These are phyloP conservation scores for Gastracanthus pulcherrimus DNA, from an alignment of 2,888 invertebrate genomes.

Conservation along the genomic window DNA sequence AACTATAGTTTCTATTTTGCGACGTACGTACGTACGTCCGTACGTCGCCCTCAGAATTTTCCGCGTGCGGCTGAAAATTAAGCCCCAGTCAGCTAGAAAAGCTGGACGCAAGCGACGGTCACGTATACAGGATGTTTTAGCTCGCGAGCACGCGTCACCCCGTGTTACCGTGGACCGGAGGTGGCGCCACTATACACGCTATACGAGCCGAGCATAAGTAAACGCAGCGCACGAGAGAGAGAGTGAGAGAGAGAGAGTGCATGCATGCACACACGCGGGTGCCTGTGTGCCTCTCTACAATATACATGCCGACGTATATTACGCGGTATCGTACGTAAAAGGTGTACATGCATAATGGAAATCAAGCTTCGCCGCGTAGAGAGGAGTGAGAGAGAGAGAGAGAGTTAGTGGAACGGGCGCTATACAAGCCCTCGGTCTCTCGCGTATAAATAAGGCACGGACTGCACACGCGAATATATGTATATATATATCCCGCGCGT, in stretches of 20 bases:
- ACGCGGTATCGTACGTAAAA: constrained; percentile 53
- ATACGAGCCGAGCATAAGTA: constrained; percentile 56
- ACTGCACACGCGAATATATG: not conserved
- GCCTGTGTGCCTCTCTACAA: too few species aligned
- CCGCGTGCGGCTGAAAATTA: constrained; percentile 44
- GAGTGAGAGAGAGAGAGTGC: too few species aligned
- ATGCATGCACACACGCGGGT: not conserved
- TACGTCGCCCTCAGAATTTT: not conserved
- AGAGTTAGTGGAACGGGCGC: too few species aligned
- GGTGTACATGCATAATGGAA: constrained; percentile 56
- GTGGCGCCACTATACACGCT: too few species aligned
- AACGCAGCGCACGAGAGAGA: constrained; percentile 38
- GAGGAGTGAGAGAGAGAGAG: not conserved
- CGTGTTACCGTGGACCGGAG: constrained; percentile 24
- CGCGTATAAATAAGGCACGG: constrained; percentile 45
- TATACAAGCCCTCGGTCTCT: constrained; percentile 4
- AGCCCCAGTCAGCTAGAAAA: constrained; percentile 51
- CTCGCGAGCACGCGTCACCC: constrained; percentile 34
- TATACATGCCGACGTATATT: constrained; percentile 46
- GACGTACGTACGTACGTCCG: too few species aligned
- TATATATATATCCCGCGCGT: not conserved
- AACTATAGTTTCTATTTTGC: not conserved
- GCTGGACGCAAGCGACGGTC: constrained; percentile 32
- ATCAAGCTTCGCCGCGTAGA: constrained; percentile 38
- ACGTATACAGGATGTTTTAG: constrained; percentile 57